A percentile compares a stretch with the other conserved stretches of the same genome.
Conservation (phyloP, 2,888 invertebrate genomes). For the Desoria tigrina region DNA sequence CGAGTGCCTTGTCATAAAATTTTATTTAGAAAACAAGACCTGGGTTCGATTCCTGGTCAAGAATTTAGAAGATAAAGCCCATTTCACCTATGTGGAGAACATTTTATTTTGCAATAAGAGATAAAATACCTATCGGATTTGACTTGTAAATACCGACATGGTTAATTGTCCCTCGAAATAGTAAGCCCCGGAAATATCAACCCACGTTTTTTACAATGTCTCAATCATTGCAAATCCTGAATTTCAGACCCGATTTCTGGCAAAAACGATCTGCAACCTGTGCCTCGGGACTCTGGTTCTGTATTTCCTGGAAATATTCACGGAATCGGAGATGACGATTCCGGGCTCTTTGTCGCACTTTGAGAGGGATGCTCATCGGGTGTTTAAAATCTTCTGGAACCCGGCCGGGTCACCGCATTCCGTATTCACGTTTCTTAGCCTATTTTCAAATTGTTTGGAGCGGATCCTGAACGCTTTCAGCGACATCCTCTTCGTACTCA, state of each 20-base stretch:
- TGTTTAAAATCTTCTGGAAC: constrained; percentile 3
- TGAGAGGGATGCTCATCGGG: neutral
- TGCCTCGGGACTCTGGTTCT: neutral
- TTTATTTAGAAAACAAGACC: too few relatives aligned
- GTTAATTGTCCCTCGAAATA: too few relatives aligned
- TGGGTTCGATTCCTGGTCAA: too few relatives aligned
- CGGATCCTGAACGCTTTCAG: constrained; percentile 24
- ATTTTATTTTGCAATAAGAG: too few relatives aligned
- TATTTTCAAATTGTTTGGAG: constrained; percentile 19
- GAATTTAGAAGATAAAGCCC: too few relatives aligned
- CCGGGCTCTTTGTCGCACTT: neutral
- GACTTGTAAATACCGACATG: too few relatives aligned
- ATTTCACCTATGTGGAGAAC: too few relatives aligned
- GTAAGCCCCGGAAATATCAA: too few relatives aligned
- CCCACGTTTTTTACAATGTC: too few relatives aligned
- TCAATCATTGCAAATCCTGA: too few relatives aligned
- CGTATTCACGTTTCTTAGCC: constrained; percentile 6
- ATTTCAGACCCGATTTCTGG: neutral
- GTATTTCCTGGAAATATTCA: constrained; percentile 10
- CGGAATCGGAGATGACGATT: neutral
- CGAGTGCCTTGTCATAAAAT: too few relatives aligned
- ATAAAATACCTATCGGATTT: too few relatives aligned
- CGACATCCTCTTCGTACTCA: constrained; percentile 27
- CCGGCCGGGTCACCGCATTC: neutral
- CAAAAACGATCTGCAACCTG: neutral